These are phyloP conservation scores for Cotesia congregata DNA, from an alignment of 2,888 invertebrate genomes.

Conservation along the genomic window DNA sequence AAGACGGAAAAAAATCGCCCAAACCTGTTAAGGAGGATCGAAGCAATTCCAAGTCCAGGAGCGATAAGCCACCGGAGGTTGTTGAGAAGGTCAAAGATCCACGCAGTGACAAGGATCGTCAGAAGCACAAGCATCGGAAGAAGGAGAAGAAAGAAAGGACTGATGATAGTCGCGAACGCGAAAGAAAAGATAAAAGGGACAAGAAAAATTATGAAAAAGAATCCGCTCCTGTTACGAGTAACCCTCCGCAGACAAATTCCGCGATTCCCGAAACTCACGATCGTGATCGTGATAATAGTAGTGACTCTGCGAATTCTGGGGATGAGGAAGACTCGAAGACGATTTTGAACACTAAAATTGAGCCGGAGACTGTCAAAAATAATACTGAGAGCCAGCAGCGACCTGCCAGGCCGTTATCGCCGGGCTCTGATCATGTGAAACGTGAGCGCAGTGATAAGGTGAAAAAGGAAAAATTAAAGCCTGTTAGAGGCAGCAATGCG, in stretches of 20 bases:
- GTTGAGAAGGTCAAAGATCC: conserved; percentile 61
- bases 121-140: conserved; percentile 74
- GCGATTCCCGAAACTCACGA: conserved; percentile 60
- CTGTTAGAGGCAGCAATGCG: conserved; percentile 51
- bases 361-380: conserved; percentile 37
- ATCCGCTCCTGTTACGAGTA: conserved; percentile 46
- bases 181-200: conserved; percentile 67
- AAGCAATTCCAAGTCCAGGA: conserved; percentile 49
- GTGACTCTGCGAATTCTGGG: conserved; percentile 62
- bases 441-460: conserved; percentile 58
- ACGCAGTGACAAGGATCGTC: conserved; percentile 66
- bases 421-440: conserved; percentile 54
- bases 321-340: conserved; percentile 61
- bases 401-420: conserved; percentile 64
- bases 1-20: conserved; percentile 64
- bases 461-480: conserved; percentile 42
- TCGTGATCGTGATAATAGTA: conserved; percentile 60
- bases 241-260: conserved; percentile 69
- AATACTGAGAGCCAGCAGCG: conserved; percentile 45
- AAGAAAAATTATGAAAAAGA: conserved; percentile 65
- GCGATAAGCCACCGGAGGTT: conserved; percentile 47
- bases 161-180: conserved; percentile 77
- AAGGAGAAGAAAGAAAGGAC: conserved; percentile 75
- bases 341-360: conserved; percentile 50
- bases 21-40: conserved; percentile 51